Evolutionary conservation across 2,113 vertebrate genomes (phyloP).

Genomic region (Crotophaga sulcirostris): DNA sequence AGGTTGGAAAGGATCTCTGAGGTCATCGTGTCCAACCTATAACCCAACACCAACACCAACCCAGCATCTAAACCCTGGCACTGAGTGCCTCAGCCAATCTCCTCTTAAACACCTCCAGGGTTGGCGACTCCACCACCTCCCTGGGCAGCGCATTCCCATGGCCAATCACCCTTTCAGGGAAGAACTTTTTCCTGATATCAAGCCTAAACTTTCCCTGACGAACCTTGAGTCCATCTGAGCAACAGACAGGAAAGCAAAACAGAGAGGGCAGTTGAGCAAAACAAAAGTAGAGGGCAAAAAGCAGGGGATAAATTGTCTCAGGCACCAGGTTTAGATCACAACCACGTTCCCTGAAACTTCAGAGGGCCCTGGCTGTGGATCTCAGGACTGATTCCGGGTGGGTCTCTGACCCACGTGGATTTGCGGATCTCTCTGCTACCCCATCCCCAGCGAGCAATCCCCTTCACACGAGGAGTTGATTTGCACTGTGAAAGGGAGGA

Average conservation of each 20-base stretch:
- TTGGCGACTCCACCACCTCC: too few relatives aligned
- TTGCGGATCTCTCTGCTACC: background rate
- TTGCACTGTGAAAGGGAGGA: background rate
- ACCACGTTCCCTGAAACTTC: background rate
- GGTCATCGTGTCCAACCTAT: too few relatives aligned
- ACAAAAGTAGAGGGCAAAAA: background rate
- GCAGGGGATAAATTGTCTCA: background rate
- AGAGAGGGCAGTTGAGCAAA: background rate
- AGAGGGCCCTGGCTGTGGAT: background rate
- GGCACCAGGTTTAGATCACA: background rate
- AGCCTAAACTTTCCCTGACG: too few relatives aligned
- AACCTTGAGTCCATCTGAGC: too few relatives aligned
- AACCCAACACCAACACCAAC: too few relatives aligned
- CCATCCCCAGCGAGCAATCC: background rate
- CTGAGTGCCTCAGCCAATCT: too few relatives aligned
- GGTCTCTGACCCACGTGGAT: background rate
- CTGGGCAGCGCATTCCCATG: too few relatives aligned
- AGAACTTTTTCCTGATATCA: too few relatives aligned
- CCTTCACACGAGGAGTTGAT: background rate
- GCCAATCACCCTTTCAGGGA: too few relatives aligned
- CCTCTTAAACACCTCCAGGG: too few relatives aligned
- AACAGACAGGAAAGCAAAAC: conserved; percentile 39
- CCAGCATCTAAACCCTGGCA: too few relatives aligned
- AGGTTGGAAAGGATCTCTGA: too few relatives aligned
- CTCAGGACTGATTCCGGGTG: background rate